Percentiles rank a stretch among this genome's conserved stretches.
Evolutionary conservation across 2,113 vertebrate species (phyloP).

Genomic region (Hiodon alosoides): DNA sequence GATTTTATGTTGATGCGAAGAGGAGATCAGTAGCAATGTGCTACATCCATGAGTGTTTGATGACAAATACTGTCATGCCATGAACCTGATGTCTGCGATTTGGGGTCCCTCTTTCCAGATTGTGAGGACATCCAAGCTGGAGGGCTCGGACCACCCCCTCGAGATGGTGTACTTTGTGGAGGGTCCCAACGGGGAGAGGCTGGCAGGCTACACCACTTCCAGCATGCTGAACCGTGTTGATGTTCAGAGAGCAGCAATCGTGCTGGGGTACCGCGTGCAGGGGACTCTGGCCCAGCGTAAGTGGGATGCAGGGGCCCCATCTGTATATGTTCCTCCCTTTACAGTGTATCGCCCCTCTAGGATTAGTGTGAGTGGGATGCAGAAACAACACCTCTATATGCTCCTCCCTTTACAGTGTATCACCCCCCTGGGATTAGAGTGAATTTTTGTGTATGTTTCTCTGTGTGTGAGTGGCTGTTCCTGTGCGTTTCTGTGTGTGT

Average conservation of each 20-base stretch:
- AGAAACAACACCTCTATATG: not conserved
- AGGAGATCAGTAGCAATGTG: no score
- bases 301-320: constrained; percentile 27
- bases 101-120: constrained; percentile 60
- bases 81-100: no score
- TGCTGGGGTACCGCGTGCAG: constrained; percentile 85
- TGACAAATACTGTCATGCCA: not conserved
- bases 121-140: constrained; percentile 76
- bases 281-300: constrained; percentile 83
- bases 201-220: constrained; percentile 73
- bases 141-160: constrained; percentile 70
- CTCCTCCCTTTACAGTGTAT: no score
- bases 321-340: constrained; percentile 10
- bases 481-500: no score
- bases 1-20: no score
- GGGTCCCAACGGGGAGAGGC: constrained; percentile 73
- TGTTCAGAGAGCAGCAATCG: constrained; percentile 88
- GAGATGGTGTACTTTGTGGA: constrained; percentile 93
- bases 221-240: constrained; percentile 83
- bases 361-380: not conserved
- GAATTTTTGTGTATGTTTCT: no score
- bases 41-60: not conserved
- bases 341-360: not conserved
- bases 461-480: no score
- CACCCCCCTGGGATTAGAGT: no score